Evolutionary conservation across 2,113 vertebrate species (phyloP), one percentile per base, ranked within the genome.

Genomic region (Zosterops japonicus): DNA sequence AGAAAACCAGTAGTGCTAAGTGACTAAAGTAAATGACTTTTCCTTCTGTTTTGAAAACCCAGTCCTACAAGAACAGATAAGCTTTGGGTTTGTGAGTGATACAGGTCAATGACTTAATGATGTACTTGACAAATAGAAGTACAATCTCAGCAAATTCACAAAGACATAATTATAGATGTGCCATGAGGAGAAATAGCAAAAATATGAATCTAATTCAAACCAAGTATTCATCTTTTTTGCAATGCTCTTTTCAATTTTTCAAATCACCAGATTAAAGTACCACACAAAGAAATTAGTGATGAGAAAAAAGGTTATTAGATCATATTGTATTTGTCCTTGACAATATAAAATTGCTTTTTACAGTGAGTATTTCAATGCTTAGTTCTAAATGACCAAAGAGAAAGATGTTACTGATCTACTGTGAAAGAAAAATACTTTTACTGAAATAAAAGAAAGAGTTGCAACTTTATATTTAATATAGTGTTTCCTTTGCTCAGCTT

Each of bases 231-330:
- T 75, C 53, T 83, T 91, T 91, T 76, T 90, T 90, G 63, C 55
- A 95, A 80, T 86, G 83, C 49, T 85, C 47, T 85, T 94, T 91
- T 74, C 71, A 92, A n/a, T 93, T 95, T 93, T 90, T 55, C 63
- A 95, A 86, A 94, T 61, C 67, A 88, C 19, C 89, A 90, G 46
- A 95, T 72, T 85, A 76, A 83, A 85, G 46, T 36, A 80, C 39
- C 35, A 56, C 67, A 55, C 55, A 82, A 86, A 91, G 9, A 69
- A 93, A 91, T 87, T 55, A 88, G 63, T 27, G 19, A 57, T 55
- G 42, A 93, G 79, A 84, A 86, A 86, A 83, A 80, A 74, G 22
- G 41, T 79, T 55, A 67, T 87, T 89, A 93, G 55, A 82, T 57
- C 50, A 67, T 70, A 55, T 56, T 90, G 33, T 77, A 74, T 55